Conservation (phyloP, 2,888 invertebrate genomes). For the Drosophila maculinotata region DNA sequence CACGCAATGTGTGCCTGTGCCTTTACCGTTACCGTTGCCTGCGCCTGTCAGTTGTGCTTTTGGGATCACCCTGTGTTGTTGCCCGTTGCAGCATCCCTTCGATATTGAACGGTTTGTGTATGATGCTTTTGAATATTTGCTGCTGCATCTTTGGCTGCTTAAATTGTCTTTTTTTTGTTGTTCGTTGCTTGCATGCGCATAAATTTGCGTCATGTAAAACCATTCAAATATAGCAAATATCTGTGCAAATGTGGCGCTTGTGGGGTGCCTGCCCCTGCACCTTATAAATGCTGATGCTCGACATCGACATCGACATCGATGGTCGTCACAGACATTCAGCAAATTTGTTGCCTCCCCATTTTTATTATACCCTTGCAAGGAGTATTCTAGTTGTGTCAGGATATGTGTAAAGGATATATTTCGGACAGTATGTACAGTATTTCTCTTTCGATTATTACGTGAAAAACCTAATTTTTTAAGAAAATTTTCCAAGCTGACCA, state of each 20-base stretch:
- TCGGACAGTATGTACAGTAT: no score
- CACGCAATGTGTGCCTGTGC: slow-evolving; percentile 41
- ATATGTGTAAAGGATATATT: no score
- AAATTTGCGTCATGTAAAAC: slow-evolving; percentile 73
- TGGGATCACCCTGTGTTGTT: background rate
- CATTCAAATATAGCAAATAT: slow-evolving; percentile 77
- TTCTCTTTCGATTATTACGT: no score
- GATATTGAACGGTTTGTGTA: slow-evolving; percentile 5
- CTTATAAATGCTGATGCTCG: slow-evolving; percentile 23
- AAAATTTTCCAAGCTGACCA: no score
- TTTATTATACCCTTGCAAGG: slow-evolving; percentile 31
- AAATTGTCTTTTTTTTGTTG: slow-evolving; percentile 20
- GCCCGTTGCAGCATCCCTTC: slow-evolving; percentile 4
- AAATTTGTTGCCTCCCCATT: slow-evolving; percentile 42
- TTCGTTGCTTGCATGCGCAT: slow-evolving; percentile 50
- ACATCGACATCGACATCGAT: slow-evolving; percentile 19
- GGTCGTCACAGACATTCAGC: slow-evolving; percentile 18
- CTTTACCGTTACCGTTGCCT: no score
- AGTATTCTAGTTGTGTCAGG: background rate
- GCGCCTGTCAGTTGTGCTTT: slow-evolving; percentile 3
- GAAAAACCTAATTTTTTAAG: no score
- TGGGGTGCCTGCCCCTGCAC: slow-evolving; percentile 11
- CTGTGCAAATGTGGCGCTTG: slow-evolving; percentile 51
- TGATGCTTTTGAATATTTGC: slow-evolving; percentile 9
- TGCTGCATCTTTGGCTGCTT: slow-evolving; percentile 38